Conservation (phyloP, 2,113 vertebrate species). For the Pterophyllum scalare region DNA sequence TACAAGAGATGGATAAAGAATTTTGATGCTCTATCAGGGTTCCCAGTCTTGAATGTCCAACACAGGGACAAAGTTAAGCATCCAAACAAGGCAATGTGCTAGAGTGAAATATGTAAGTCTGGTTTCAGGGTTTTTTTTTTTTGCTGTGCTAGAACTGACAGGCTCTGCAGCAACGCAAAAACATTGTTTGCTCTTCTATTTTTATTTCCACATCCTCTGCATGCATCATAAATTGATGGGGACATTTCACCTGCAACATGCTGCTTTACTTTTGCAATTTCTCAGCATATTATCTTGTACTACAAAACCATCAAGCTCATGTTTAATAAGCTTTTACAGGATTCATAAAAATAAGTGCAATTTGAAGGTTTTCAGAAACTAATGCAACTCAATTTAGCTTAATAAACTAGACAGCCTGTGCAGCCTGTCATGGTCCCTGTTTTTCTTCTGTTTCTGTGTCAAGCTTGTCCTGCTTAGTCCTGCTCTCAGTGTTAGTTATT, state of each 20-base stretch:
- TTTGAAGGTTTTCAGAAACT: not conserved
- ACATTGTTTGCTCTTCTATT: constrained; percentile 11
- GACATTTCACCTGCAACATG: not conserved
- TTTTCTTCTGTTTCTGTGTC: no score
- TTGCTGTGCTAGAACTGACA: not conserved
- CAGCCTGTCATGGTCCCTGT: no score
- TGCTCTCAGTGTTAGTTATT: no score
- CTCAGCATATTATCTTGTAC: not conserved
- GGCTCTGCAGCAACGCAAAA: not conserved
- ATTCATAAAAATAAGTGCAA: not conserved
- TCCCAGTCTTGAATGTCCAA: not conserved
- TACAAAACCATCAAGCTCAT: not conserved
- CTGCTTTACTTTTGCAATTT: not conserved
- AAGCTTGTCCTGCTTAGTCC: no score
- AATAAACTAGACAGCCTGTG: not conserved
- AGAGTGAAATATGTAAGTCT: not conserved
- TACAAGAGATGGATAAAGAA: not conserved
- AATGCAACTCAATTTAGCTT: not conserved
- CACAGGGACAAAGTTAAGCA: not conserved
- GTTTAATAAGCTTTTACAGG: not conserved
- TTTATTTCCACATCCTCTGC: not conserved
- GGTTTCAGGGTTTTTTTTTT: not conserved
- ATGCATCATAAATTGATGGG: not conserved
- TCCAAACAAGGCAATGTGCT: not conserved
- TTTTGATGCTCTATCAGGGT: not conserved